Conservation (phyloP, 2,797 vertebrate species). For the Avahi laniger region DNA sequence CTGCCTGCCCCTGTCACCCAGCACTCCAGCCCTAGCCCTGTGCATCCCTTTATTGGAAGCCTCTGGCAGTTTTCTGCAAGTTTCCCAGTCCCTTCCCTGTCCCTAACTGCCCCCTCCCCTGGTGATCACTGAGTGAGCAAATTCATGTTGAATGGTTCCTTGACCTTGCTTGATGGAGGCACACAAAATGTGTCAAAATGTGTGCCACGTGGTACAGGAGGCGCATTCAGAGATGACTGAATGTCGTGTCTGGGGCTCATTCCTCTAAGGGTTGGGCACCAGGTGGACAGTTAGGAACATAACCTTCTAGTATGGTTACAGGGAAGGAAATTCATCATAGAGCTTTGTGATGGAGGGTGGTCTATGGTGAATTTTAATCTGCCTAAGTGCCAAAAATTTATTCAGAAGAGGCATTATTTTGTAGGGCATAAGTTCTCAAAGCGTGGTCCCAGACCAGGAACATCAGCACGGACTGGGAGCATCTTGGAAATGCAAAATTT, state of each 20-base stretch:
- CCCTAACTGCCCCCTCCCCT: background rate
- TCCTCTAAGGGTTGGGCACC: background rate
- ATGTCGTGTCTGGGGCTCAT: accelerated
- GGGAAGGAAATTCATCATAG: background rate
- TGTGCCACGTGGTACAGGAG: background rate
- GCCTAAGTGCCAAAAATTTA: background rate
- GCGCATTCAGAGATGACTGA: background rate
- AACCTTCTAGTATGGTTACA: accelerated
- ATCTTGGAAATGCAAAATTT: background rate
- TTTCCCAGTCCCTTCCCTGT: background rate
- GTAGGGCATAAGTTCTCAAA: background rate
- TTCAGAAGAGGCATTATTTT: background rate
- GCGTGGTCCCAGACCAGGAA: background rate
- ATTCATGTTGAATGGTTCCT: background rate
- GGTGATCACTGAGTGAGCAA: background rate
- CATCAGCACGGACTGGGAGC: background rate
- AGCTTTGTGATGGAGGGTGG: background rate
- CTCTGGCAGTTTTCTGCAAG: background rate
- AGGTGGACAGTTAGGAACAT: background rate
- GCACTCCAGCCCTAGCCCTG: background rate
- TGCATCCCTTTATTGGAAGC: background rate
- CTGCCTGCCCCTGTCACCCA: background rate
- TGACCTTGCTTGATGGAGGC: background rate
- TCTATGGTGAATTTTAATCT: background rate
- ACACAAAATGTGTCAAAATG: background rate